Conservation (phyloP, 2,888 invertebrate genomes). For the Ichneumoninae sp. region DNA sequence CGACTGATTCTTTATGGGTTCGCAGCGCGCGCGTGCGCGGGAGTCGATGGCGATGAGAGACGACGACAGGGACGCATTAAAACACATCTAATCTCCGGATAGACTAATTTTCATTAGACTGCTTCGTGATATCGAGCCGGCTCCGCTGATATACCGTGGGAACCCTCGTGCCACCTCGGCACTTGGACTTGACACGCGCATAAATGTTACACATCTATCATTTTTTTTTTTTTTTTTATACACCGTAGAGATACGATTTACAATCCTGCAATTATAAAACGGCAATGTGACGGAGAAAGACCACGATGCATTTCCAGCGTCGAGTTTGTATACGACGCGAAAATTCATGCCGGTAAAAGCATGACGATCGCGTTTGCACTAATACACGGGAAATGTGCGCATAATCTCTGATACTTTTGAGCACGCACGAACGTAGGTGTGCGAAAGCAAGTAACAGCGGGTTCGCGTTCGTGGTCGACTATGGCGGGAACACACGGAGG, state of each 20-base stretch:
- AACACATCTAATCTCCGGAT: conserved; percentile 55
- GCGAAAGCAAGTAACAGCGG: conserved; percentile 9
- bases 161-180: conserved; percentile 12
- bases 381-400: conserved; percentile 13
- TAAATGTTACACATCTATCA: neutral
- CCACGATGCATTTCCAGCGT: neutral
- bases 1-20: neutral
- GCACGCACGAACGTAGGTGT: conserved; percentile 12
- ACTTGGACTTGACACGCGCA: conserved; percentile 1
- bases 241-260: neutral
- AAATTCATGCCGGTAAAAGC: conserved; percentile 32
- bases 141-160: conserved; percentile 36
- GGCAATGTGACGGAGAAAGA: neutral
- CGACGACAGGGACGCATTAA: conserved; percentile 35
- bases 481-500: conserved; percentile 42
- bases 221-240: neutral
- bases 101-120: conserved; percentile 54
- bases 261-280: conserved; percentile 8
- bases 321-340: conserved; percentile 10
- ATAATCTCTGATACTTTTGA: neutral
- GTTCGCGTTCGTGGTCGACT: conserved; percentile 35
- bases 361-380: conserved; percentile 32
- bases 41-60: conserved; percentile 5
- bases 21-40: neutral
- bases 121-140: conserved; percentile 23